Evolutionary conservation across 2,113 vertebrate genomes (phyloP), one percentile per base, ranked within the genome.

Genomic region (Dipodomys ordii): DNA sequence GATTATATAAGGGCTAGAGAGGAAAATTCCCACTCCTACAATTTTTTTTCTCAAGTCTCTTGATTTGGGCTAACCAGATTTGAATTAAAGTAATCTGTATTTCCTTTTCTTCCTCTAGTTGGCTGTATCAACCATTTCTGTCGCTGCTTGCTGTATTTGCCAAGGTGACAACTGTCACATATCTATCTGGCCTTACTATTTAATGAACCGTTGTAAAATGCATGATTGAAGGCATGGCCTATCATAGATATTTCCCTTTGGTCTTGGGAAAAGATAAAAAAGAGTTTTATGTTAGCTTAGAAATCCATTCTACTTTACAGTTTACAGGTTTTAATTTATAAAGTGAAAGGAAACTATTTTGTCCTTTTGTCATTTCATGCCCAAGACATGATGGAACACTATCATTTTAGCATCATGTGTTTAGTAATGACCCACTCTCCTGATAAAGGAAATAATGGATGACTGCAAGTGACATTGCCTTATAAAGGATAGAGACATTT

Each of bases 391-490:
- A 2, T 65, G 92, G 97, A 96, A 90, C 97, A 81, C 89, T 92
- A 71, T 92, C 85, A 90, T 65, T 69, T 81, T 68, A 95, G 72
- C 0, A 0, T 95, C 22, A 1, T 65, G 67, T 44, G 74, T 87
- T 94, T 91, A 30, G 69, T 80, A 95, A 96, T 96, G 96, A 96
- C 97, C 96, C 96, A 97, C 97, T 98, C 97, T 97, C 83, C 87
- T 46, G 94, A 82, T 81, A 97, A 97, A 98, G 95, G 97, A 97
- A 97, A 97, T 85, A 97, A 91, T 78, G 82, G 95, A 85, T 97
- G 96, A 96, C 95, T 97, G 93, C 87, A 93, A 87, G 85, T 0
- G 35, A 96, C 96, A 96, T 81, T 72, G 86, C 95, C 92, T 97
- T 97, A 96, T 96, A 97, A 97, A 88, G 97, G 92, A 97, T 76